Base-by-base conservation (phyloP, 2,113 vertebrate genomes). In the Oenanthe melanoleuca region DNA sequence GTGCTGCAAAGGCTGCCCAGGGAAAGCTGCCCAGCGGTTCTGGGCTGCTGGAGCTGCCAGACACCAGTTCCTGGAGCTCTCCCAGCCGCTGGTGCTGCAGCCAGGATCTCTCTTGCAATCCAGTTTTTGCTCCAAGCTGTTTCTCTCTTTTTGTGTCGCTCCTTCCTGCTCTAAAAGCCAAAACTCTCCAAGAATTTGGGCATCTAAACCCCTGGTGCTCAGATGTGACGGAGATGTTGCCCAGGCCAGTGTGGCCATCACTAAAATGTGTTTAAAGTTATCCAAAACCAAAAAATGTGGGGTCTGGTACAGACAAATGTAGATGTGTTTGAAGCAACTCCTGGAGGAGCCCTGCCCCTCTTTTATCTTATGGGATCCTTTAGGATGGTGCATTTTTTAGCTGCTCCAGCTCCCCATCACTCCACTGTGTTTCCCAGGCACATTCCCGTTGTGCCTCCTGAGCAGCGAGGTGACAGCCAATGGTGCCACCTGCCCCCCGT, bases 371-470 rank as follows among this genome's bases (percentile, higher is more conserved):
- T 3, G 31, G 73, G 47, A 15, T 4, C 3, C 31, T 29, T 44
- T 5, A 9, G 81, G 70, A 11, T 26, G 44, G 29, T 21, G 33
- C 1, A 3, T 3, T 3, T 25, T 42, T 57, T 4, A 31, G 9
- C 45, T 70, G 40, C 23, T 21, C 67, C n/a, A 12, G 52, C 5
- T 20, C 23, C 70, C 33, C 52, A 44, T 9, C 28, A 31, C 15
- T 22, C 14, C 14, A 4, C 11, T 17, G 14, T 0, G 5, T 38
- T 23, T 4, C 42, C 12, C 44, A 42, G 72, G 44, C 34, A 25
- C 24, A 12, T 40, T 37, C 9, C n/a, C 0, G 1, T 2, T 2
- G 29, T 11, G n/a, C 42, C 3, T 31, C 75, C 57, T 4, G 5
- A 57, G 84, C 37, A 19, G 33, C 14, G 12, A 80, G 52, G 12